These are phyloP conservation scores for Onychorhynchus coronatus DNA, from an alignment of 2,113 vertebrate species.

Conservation along the genomic window DNA sequence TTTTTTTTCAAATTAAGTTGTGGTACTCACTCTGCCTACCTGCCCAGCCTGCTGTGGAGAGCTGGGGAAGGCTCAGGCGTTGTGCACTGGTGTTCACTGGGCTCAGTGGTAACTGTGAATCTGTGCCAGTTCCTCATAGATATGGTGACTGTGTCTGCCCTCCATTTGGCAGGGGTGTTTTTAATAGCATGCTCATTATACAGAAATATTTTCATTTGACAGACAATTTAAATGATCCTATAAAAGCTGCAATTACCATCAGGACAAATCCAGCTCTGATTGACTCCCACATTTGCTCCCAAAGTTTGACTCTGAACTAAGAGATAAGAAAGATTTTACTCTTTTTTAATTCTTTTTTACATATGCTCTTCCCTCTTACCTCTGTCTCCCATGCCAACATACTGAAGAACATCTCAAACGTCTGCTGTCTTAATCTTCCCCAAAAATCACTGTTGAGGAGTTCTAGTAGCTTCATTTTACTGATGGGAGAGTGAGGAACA, in stretches of 20 bases:
- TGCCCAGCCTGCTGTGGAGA: not conserved
- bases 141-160: slow-evolving; percentile 49
- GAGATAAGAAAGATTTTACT: slow-evolving; percentile 5
- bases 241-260: slow-evolving; percentile 67
- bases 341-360: not conserved
- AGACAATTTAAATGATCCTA: slow-evolving; percentile 64
- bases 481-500: not conserved
- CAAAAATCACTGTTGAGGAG: not conserved
- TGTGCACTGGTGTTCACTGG: not conserved
- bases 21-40: not conserved
- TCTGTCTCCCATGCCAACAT: not conserved
- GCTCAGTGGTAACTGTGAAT: not conserved
- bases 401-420: not conserved
- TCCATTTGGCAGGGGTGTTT: slow-evolving; percentile 39
- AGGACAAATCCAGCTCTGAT: slow-evolving; percentile 62
- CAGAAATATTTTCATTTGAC: slow-evolving; percentile 69
- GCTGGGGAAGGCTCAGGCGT: not conserved
- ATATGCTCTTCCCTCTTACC: not conserved
- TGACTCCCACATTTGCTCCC: slow-evolving; percentile 51
- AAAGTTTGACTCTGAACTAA: slow-evolving; percentile 27
- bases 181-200: slow-evolving; percentile 67
- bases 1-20: slow-evolving; percentile 3
- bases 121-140: slow-evolving; percentile 10
- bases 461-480: not conserved
- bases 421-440: not conserved